Evolutionary conservation across 2,113 vertebrate species (phyloP).

Genomic region (Tapirus terrestris): DNA sequence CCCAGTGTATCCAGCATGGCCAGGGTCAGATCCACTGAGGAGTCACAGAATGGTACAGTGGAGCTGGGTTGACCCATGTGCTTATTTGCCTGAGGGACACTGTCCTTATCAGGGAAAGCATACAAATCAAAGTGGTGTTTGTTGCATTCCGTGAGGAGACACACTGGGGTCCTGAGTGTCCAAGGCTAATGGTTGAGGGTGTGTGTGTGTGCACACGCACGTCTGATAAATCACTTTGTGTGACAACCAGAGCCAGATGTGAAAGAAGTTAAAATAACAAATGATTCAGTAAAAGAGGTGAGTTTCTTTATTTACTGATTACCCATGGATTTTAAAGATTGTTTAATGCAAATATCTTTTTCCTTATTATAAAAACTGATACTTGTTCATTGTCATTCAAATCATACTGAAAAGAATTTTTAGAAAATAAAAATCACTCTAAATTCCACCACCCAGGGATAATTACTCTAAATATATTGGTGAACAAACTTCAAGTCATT

Average conservation of each 20-base stretch:
- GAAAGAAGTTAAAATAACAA: not conserved
- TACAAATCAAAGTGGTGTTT: not conserved
- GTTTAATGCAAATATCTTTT: not conserved
- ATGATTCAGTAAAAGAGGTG: not conserved
- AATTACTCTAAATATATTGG: not conserved
- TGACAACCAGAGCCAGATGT: not conserved
- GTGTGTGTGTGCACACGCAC: not conserved
- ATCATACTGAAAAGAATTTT: not conserved
- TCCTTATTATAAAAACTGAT: not conserved
- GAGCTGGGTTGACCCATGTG: not conserved
- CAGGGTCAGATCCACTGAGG: not conserved
- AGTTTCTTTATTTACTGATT: not conserved
- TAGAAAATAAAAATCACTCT: not conserved
- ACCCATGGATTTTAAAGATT: not conserved
- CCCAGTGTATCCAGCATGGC: not conserved
- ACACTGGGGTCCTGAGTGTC: not conserved
- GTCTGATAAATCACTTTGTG: not conserved
- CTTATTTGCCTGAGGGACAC: not conserved
- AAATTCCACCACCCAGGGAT: not conserved
- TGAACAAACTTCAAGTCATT: not conserved
- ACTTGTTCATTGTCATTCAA: not conserved
- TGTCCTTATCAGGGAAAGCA: not conserved
- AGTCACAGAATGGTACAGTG: not conserved
- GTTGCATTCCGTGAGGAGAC: not conserved
- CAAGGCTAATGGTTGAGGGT: not conserved